Conservation (phyloP, 2,113 vertebrate genomes). For the Xenopus laevis region DNA sequence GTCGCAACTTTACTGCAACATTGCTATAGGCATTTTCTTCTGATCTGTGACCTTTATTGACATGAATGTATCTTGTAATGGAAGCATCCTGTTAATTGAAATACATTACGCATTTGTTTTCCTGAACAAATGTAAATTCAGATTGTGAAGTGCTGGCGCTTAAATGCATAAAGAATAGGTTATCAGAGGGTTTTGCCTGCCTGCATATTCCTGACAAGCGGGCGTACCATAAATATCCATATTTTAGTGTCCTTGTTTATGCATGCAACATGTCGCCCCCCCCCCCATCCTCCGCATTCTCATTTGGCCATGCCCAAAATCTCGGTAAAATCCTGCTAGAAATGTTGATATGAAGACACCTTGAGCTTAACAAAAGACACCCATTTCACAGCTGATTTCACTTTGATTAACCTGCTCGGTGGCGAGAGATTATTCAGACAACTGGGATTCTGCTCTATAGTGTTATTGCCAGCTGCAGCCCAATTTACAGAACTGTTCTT, state of each 20-base stretch:
- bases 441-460: conserved; percentile 64
- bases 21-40: too few species aligned
- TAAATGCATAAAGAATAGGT: conserved; percentile 7
- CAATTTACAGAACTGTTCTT: conserved; percentile 62
- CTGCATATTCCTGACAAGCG: conserved; percentile 8
- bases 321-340: conserved; percentile 53
- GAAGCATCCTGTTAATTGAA: conserved; percentile 26
- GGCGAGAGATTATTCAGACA: conserved; percentile 68
- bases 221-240: conserved; percentile 23
- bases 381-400: conserved; percentile 79
- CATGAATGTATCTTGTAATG: conserved; percentile 9
- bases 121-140: conserved; percentile 23
- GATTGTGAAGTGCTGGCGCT: not conserved
- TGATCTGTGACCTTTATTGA: too few species aligned
- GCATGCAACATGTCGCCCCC: not conserved
- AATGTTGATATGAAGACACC: conserved; percentile 57
- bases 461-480: conserved; percentile 61
- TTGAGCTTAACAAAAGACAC: conserved; percentile 70
- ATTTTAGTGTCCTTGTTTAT: conserved; percentile 20
- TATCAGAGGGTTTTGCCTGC: not conserved
- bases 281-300: conserved; percentile 7
- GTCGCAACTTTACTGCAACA: too few species aligned
- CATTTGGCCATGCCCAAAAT: conserved; percentile 47
- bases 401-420: conserved; percentile 70
- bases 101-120: conserved; percentile 29